A percentile compares a stretch with the other conserved stretches of the same genome.
Conservation (phyloP, 2,113 vertebrate genomes). For the Melospiza melodia region DNA sequence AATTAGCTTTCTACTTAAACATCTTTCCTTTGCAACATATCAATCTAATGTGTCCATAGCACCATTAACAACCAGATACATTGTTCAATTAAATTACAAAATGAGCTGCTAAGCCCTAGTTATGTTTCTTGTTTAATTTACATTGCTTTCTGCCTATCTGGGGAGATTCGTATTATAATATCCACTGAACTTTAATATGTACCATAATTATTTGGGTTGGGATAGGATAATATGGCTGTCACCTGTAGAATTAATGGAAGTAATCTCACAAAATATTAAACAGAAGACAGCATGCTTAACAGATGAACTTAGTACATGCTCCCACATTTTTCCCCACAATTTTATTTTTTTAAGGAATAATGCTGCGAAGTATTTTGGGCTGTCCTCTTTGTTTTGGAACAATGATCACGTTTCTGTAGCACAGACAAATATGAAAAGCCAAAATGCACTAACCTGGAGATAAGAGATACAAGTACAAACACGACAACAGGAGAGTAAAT, state of each 20-base stretch:
- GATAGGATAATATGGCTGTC: slow-evolving; percentile 88
- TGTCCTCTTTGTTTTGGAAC: neutral
- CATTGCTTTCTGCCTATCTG: slow-evolving; percentile 78
- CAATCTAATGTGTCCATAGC: slow-evolving; percentile 85
- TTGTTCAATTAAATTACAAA: slow-evolving; percentile 92
- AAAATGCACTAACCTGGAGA: neutral
- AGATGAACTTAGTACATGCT: neutral
- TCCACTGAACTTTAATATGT: slow-evolving; percentile 80
- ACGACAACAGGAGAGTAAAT: neutral
- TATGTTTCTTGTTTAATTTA: slow-evolving; percentile 89
- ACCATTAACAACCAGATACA: slow-evolving; percentile 89
- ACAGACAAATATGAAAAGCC: neutral
- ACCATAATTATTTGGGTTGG: slow-evolving; percentile 85
- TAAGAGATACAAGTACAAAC: neutral
- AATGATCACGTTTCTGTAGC: neutral
- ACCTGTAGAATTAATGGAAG: slow-evolving; percentile 88
- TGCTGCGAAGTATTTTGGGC: neutral
- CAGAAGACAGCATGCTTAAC: slow-evolving; percentile 68
- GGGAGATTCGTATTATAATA: slow-evolving; percentile 79
- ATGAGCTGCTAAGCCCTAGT: slow-evolving; percentile 76
- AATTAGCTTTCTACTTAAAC: slow-evolving; percentile 83
- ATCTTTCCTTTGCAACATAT: slow-evolving; percentile 79
- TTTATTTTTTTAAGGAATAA: neutral
- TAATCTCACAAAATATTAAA: slow-evolving; percentile 94
- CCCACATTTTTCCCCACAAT: neutral